Base-by-base conservation (phyloP, 2,888 invertebrate genomes). In the Neocrepidodera transversa region DNA sequence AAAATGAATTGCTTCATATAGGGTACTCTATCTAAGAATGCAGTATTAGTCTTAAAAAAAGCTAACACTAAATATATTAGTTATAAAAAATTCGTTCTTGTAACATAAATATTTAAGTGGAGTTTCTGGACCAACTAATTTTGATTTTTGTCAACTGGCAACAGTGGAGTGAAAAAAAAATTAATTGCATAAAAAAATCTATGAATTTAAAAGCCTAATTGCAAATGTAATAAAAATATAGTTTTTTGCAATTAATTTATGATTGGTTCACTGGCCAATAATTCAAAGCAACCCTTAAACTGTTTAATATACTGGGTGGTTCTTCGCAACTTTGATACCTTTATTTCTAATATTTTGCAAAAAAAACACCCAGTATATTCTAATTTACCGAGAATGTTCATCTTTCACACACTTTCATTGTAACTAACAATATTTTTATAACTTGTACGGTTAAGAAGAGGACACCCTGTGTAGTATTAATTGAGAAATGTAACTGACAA, bases 381-480 rank as follows among this genome's bases (percentile, higher is more conserved):
- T 7, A 23, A 23, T 7, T 28, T 2, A 28, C n/a, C n/a, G n/a
- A n/a, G n/a, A n/a, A n/a, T n/a, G n/a, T 28, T 10, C 28, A 2
- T 10, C 28, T 28, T 28, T 18, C 40, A 18, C 40, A 40, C 6
- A n/a, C 38, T 40, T 40, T 40, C 35, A 18, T 40, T 40, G 18
- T 18, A 40, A 40, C 18, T 45, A 28, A 16, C 14, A 45, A 45
- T 45, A 28, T 45, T 45, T 43, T 45, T 45, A 45, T 45, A 45
- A 47, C 30, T 48, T 36, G 20, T 50, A 50, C 26, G 13, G 51
- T 51, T 43, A 23, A 26, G 11, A 43, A 23, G n/a, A 43, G 20
- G 35, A 43, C 43, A 26, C 43, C 26, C 43, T 43, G 43, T 51
- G 20, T 40, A 51, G 18, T 51, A 51, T 51, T 36, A 38, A 51